A percentile compares a stretch with the other conserved stretches of the same genome.
Conservation (phyloP, 2,797 vertebrate genomes). For the Notamacropus eugenii region DNA sequence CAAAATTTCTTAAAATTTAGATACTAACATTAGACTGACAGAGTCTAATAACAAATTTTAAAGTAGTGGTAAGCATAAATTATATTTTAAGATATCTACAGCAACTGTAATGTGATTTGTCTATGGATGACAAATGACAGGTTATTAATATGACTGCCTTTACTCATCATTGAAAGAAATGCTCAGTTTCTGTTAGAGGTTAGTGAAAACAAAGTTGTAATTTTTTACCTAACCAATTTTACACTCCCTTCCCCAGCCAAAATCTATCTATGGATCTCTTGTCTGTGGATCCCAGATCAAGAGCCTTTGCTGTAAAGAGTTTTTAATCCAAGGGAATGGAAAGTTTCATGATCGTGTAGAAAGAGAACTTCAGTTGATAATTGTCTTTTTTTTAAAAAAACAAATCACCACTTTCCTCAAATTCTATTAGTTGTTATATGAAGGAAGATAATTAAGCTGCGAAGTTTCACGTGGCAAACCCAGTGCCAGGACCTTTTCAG, state of each 20-base stretch:
- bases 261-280: background rate
- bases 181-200: background rate
- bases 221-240: background rate
- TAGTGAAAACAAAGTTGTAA: background rate
- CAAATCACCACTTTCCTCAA: constrained; percentile 20
- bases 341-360: background rate
- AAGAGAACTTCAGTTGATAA: background rate
- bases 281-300: background rate
- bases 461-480: constrained; percentile 35
- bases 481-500: background rate
- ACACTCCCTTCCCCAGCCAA: background rate
- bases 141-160: background rate
- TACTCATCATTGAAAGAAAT: background rate
- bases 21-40: background rate
- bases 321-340: background rate
- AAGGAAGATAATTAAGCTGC: constrained; percentile 51
- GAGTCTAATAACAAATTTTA: background rate
- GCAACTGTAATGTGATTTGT: background rate
- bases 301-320: background rate
- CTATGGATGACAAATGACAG: background rate
- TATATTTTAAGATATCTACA: background rate
- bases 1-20: background rate
- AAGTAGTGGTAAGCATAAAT: background rate
- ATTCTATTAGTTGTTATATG: constrained; percentile 13
- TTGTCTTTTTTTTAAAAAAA: constrained; percentile 24